Percentiles rank a stretch among this genome's conserved stretches.
These are phyloP conservation scores for Crocallis elinguaria DNA, from an alignment of 2,888 invertebrate species.

Conservation along the genomic window DNA sequence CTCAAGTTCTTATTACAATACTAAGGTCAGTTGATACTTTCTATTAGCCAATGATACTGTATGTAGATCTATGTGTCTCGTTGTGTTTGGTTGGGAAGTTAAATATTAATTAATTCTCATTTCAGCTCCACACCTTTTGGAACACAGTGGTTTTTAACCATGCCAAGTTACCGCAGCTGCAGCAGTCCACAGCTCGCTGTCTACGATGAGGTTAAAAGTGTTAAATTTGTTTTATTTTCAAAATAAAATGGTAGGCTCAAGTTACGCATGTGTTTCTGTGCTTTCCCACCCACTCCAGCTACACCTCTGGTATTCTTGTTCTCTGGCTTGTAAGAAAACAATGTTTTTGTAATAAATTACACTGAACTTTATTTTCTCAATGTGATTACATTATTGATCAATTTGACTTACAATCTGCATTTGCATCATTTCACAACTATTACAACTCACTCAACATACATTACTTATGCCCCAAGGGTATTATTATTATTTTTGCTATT, in stretches of 20 bases:
- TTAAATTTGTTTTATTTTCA: conserved; percentile 5
- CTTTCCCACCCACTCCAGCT: not conserved
- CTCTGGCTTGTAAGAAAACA: conserved; percentile 47
- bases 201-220: not conserved
- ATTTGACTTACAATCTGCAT: conserved; percentile 65
- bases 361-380: conserved; percentile 84
- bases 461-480: conserved; percentile 67
- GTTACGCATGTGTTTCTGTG: conserved; percentile 3
- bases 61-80: too few relatives aligned
- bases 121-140: conserved; percentile 74
- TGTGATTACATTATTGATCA: conserved; percentile 80
- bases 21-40: conserved; percentile 23
- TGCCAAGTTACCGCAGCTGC: conserved; percentile 5
- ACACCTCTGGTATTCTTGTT: not conserved
- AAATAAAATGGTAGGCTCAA: conserved; percentile 12
- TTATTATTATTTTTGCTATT: conserved; percentile 58
- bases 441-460: conserved; percentile 79
- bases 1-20: conserved; percentile 24
- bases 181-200: not conserved
- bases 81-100: not conserved
- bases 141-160: conserved; percentile 63
- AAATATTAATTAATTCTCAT: conserved; percentile 43
- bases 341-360: conserved; percentile 78
- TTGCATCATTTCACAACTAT: conserved; percentile 72
- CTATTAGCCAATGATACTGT: too few relatives aligned